These are phyloP conservation scores for Nothocercus nigrocapillus DNA, from an alignment of 2,113 vertebrate species.

Conservation along the genomic window DNA sequence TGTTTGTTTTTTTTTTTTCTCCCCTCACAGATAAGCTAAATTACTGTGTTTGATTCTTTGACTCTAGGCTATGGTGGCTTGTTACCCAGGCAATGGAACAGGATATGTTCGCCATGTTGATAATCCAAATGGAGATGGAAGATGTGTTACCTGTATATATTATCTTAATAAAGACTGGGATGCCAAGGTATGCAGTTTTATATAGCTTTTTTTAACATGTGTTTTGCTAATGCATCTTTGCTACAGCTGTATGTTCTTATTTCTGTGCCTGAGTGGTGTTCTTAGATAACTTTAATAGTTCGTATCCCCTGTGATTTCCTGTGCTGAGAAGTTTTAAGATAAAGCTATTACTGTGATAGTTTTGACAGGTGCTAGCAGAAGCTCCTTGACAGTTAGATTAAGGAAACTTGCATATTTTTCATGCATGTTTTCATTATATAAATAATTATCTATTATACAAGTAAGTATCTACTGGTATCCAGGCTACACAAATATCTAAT, in stretches of 20 bases:
- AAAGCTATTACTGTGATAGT: neutral
- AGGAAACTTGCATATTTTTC: neutral
- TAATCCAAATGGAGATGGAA: conserved; percentile 94
- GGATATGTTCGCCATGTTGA: conserved; percentile 96
- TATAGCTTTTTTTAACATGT: neutral
- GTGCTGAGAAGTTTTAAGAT: neutral
- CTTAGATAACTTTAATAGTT: neutral
- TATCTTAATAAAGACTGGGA: conserved; percentile 98
- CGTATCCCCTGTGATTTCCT: neutral
- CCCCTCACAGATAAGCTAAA: neutral
- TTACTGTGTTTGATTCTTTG: conserved; percentile 16
- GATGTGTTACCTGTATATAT: conserved; percentile 98
- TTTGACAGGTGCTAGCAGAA: neutral
- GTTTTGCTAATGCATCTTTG: neutral
- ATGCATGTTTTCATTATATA: neutral
- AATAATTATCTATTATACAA: neutral
- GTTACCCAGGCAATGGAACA: conserved; percentile 94
- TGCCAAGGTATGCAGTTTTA: conserved; percentile 86
- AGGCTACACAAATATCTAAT: neutral
- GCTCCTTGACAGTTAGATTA: neutral
- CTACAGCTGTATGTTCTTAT: neutral
- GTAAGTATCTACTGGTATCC: neutral
- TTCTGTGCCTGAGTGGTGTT: neutral
- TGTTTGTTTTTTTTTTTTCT: neutral
- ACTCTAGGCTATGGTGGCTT: conserved; percentile 95